These are phyloP conservation scores for Phyllopteryx taeniolatus DNA, from an alignment of 2,113 vertebrate species.

Conservation along the genomic window DNA sequence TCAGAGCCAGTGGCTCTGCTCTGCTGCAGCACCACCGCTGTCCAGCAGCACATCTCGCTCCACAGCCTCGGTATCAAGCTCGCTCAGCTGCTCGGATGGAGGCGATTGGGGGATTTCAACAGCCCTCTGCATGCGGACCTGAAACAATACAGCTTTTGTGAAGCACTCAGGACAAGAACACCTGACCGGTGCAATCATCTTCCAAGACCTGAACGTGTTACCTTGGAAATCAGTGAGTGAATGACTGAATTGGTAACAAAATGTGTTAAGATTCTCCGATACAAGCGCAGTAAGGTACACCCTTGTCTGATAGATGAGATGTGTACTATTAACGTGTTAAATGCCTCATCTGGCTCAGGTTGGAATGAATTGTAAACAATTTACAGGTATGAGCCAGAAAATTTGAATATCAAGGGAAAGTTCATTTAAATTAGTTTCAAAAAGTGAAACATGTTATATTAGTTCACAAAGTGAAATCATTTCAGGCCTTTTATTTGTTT, in stretches of 20 bases:
- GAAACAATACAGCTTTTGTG: constrained; percentile 5
- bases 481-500: no score
- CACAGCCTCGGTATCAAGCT: constrained; percentile 10
- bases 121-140: constrained; percentile 43
- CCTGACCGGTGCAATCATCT: not conserved
- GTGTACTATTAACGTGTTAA: no score
- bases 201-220: not conserved
- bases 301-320: no score
- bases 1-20: constrained; percentile 59
- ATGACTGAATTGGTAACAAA: not conserved
- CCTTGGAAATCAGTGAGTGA: not conserved
- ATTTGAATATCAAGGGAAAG: no score
- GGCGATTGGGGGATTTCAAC: not conserved
- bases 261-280: no score
- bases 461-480: no score
- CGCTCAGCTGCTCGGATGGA: not conserved
- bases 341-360: no score
- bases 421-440: no score
- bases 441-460: no score
- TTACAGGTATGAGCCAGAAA: no score
- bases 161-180: not conserved
- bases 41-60: constrained; percentile 67
- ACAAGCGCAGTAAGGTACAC: no score
- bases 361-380: no score
- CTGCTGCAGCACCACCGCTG: not conserved